These are phyloP conservation scores for Taenioides sp. DNA, from an alignment of 2,797 vertebrate genomes.

Conservation along the genomic window DNA sequence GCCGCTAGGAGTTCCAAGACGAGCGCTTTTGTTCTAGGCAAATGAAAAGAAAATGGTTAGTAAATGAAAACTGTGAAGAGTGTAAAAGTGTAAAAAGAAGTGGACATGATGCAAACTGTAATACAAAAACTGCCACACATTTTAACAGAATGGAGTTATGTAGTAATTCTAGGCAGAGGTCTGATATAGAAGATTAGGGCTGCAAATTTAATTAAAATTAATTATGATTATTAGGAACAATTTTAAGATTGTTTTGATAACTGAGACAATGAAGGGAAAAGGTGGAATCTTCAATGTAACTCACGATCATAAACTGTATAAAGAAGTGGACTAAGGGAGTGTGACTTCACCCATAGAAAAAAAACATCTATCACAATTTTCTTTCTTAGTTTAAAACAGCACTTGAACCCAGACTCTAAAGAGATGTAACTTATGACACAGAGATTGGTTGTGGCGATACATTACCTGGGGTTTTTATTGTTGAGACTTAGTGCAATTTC, in stretches of 20 bases:
- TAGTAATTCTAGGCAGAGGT: not conserved
- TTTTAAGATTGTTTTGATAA: no score
- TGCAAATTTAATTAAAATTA: no score
- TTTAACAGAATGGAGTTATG: not conserved
- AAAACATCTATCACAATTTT: no score
- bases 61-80: constrained; percentile 22
- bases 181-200: not conserved
- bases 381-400: no score
- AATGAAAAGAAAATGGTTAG: constrained; percentile 27
- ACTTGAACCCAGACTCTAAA: not conserved
- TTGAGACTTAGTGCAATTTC: constrained; percentile 98
- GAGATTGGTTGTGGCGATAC: not conserved
- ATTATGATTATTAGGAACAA: no score
- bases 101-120: constrained; percentile 16
- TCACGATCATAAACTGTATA: no score
- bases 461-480: constrained; percentile 96
- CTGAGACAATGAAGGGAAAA: no score
- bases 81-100: constrained; percentile 13
- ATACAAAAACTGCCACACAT: constrained; percentile 12
- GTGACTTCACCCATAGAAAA: no score
- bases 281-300: no score
- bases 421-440: not conserved
- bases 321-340: no score
- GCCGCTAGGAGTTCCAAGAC: constrained; percentile 94
- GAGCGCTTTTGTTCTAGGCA: constrained; percentile 92